These are phyloP conservation scores for Melanchra persicariae DNA, from an alignment of 2,888 invertebrate species.

Conservation along the genomic window DNA sequence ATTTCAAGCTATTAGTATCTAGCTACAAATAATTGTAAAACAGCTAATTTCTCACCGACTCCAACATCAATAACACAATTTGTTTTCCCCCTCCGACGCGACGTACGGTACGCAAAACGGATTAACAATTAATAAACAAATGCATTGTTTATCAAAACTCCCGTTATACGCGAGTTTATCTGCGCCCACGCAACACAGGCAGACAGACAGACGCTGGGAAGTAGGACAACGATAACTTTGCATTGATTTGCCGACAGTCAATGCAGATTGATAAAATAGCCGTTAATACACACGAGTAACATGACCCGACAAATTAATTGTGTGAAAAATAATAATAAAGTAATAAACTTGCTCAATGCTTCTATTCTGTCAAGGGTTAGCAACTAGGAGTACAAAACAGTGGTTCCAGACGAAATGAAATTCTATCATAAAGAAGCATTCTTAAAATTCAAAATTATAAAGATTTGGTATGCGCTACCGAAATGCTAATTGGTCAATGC, in stretches of 20 bases:
- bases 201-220: conserved; percentile 59
- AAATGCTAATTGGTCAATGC: neutral
- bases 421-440: neutral
- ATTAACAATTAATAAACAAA: conserved; percentile 52
- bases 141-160: conserved; percentile 46
- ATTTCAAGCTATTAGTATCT: no score
- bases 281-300: conserved; percentile 1
- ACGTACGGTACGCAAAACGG: conserved; percentile 25
- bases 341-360: no score
- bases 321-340: conserved; percentile 11
- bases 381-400: neutral
- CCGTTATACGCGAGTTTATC: conserved; percentile 53
- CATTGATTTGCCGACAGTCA: conserved; percentile 57
- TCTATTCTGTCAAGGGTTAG: neutral
- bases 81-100: neutral
- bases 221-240: conserved; percentile 61
- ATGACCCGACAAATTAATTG: conserved; percentile 18
- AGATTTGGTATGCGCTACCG: neutral
- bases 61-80: conserved; percentile 8
- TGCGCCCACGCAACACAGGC: conserved; percentile 59
- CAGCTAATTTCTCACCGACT: conserved; percentile 4
- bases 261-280: conserved; percentile 44
- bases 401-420: no score
- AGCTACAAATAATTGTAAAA: neutral
- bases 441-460: neutral